A percentile compares a stretch with the other conserved stretches of the same genome.
Evolutionary conservation across 2,113 vertebrate species (phyloP).

Genomic region (Pseudorasbora parva): DNA sequence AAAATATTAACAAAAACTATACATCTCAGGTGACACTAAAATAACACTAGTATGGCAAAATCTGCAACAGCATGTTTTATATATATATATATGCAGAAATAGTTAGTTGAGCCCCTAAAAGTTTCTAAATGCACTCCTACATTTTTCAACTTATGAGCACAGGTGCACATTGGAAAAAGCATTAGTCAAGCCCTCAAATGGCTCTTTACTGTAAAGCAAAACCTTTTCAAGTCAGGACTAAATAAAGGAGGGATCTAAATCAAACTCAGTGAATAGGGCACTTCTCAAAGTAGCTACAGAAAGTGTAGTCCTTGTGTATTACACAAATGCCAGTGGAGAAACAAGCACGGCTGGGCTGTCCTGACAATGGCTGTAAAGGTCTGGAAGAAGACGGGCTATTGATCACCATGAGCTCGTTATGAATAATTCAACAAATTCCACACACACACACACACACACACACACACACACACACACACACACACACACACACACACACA

Average conservation of each 20-base stretch:
- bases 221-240: not conserved
- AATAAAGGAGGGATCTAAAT: constrained; percentile 16
- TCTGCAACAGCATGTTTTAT: too few relatives aligned
- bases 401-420: not conserved
- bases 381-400: constrained; percentile 1
- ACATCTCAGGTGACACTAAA: too few relatives aligned
- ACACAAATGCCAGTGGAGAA: not conserved
- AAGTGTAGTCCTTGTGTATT: not conserved
- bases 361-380: not conserved
- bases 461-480: constrained; percentile 49
- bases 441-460: constrained; percentile 51
- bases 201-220: not conserved
- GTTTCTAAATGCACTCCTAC: too few relatives aligned
- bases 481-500: constrained; percentile 49
- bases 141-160: too few relatives aligned
- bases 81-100: too few relatives aligned
- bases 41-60: too few relatives aligned
- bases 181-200: not conserved
- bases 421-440: constrained; percentile 66
- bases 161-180: too few relatives aligned
- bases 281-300: not conserved
- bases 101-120: too few relatives aligned
- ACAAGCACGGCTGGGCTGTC: not conserved
- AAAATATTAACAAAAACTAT: too few relatives aligned
- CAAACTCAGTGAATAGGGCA: not conserved